Evolutionary conservation across 2,113 vertebrate genomes (phyloP).

Genomic region (Casuarius casuarius): DNA sequence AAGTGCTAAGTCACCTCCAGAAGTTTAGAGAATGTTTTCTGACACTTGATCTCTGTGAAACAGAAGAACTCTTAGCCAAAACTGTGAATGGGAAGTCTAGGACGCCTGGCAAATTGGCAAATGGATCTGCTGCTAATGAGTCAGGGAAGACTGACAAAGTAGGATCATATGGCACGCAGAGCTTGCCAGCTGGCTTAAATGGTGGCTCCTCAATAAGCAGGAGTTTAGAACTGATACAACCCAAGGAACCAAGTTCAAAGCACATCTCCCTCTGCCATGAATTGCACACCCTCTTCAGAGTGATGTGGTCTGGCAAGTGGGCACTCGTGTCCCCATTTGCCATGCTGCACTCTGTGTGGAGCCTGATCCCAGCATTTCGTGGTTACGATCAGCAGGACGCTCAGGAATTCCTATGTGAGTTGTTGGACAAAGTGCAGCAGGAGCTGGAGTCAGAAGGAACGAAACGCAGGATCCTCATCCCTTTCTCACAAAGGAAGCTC

Average conservation of each 20-base stretch:
- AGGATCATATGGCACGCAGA: slow-evolving; percentile 71
- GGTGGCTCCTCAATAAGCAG: slow-evolving; percentile 78
- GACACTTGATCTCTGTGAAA: slow-evolving; percentile 94
- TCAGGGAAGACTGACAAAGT: slow-evolving; percentile 69
- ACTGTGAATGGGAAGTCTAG: slow-evolving; percentile 82
- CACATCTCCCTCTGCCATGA: slow-evolving; percentile 98
- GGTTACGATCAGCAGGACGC: slow-evolving; percentile 98
- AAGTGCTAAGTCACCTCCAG: slow-evolving; percentile 98
- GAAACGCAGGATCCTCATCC: slow-evolving; percentile 92
- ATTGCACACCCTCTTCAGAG: slow-evolving; percentile 96
- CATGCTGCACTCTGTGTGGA: slow-evolving; percentile 99
- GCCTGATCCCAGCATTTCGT: slow-evolving; percentile 94
- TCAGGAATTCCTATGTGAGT: slow-evolving; percentile 97
- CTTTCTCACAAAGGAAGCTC: slow-evolving; percentile 95
- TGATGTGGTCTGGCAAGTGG: slow-evolving; percentile 99
- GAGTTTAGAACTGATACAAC: slow-evolving; percentile 89
- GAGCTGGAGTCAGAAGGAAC: slow-evolving; percentile 95
- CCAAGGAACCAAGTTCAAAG: slow-evolving; percentile 93
- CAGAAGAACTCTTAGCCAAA: slow-evolving; percentile 92
- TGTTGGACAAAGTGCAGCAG: slow-evolving; percentile 97
- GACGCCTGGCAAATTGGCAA: slow-evolving; percentile 72
- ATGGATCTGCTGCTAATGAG: slow-evolving; percentile 69
- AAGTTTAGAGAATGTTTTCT: slow-evolving; percentile 99
- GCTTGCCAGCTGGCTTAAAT: slow-evolving; percentile 75
- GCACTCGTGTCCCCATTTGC: slow-evolving; percentile 96